These are phyloP conservation scores for Pimephales promelas DNA, from an alignment of 2,113 vertebrate genomes.

Conservation along the genomic window DNA sequence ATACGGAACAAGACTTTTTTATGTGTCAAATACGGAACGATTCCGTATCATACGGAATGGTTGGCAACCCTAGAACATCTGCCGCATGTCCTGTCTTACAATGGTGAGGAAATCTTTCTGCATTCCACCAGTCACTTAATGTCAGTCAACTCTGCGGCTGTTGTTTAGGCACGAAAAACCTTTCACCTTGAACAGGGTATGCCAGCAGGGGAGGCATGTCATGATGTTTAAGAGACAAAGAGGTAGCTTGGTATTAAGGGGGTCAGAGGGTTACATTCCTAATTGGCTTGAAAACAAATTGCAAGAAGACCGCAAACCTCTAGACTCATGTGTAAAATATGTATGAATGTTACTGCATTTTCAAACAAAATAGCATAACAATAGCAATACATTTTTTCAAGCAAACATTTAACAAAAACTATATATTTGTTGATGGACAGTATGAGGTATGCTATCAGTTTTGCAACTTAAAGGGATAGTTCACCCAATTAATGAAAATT, in stretches of 20 bases:
- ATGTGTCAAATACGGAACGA: no score
- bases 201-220: constrained; percentile 32
- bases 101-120: constrained; percentile 16
- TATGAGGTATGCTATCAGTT: neutral
- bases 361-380: no score
- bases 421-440: neutral
- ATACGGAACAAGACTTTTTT: no score
- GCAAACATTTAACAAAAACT: neutral
- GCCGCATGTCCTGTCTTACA: constrained; percentile 4
- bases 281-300: constrained; percentile 39
- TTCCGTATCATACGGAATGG: no score
- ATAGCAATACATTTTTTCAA: no score
- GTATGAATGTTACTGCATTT: neutral
- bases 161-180: constrained; percentile 37
- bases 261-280: constrained; percentile 38
- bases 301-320: constrained; percentile 21
- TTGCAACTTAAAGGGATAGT: no score
- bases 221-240: constrained; percentile 39
- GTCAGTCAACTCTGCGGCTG: constrained; percentile 27
- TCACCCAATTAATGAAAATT: no score
- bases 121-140: constrained; percentile 27
- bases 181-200: constrained; percentile 51
- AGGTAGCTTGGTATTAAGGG: constrained; percentile 32
- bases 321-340: neutral
- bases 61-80: no score